phyloP scores from a whole-genome alignment of 2,888 invertebrate genomes.

The Hyles lineata region DNA sequence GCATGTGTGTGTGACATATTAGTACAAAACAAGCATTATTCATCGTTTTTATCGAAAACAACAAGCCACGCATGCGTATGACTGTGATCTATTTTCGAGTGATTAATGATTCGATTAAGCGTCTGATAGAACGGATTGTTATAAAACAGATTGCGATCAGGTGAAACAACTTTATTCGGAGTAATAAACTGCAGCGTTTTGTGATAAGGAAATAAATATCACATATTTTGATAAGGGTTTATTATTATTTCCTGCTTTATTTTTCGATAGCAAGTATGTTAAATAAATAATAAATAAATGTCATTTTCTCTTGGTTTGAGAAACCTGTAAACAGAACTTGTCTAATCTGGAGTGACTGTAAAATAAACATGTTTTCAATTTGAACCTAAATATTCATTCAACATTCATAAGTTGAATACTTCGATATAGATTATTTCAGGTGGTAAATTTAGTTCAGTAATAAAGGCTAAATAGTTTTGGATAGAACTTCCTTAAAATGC shows the following conservation, averaged over 20 bases:
- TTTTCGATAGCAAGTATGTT: background rate
- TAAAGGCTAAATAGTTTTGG: no score
- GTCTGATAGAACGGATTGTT: background rate
- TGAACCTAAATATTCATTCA: no score
- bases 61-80: background rate
- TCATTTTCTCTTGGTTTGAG: no score
- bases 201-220: background rate
- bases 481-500: no score
- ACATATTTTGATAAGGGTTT: background rate
- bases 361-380: no score
- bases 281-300: no score
- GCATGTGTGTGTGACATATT: background rate
- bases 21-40: background rate
- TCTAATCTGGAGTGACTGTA: no score
- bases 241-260: background rate
- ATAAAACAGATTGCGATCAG: background rate
- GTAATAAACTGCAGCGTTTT: background rate
- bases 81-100: background rate
- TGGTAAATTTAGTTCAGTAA: no score
- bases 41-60: background rate
- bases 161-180: conserved; percentile 2
- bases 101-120: background rate
- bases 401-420: no score
- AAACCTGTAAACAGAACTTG: no score
- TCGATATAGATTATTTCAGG: no score